phyloP scores from a whole-genome alignment of 2,888 invertebrate genomes.

The Mythimna impura region DNA sequence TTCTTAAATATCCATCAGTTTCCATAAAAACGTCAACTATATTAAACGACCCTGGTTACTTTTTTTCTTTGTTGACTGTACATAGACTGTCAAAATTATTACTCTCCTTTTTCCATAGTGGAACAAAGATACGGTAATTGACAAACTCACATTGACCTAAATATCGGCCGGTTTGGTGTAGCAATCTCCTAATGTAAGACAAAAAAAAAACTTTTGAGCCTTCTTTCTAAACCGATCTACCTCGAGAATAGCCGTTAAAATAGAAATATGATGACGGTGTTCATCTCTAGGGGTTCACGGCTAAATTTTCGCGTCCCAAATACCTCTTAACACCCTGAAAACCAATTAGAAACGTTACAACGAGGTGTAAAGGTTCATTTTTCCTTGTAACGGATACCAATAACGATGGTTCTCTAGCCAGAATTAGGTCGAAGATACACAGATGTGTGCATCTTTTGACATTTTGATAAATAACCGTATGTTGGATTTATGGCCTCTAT shows the following conservation, averaged over 20 bases:
- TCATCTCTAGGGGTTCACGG: conserved; percentile 70
- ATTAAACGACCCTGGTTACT: too few species aligned
- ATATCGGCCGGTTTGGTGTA: conserved; percentile 6
- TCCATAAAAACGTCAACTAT: too few species aligned
- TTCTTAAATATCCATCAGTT: too few species aligned
- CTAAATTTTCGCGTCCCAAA: conserved; percentile 60
- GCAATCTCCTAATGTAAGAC: conserved; percentile 65
- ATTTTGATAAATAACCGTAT: conserved; percentile 75
- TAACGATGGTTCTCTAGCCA: conserved; percentile 62
- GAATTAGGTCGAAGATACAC: conserved; percentile 76
- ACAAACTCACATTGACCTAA: neutral
- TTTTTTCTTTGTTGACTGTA: neutral
- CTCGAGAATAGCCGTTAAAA: conserved; percentile 70
- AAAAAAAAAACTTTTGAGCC: conserved; percentile 42
- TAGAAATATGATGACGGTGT: conserved; percentile 78
- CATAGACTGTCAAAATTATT: neutral
- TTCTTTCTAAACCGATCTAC: conserved; percentile 52
- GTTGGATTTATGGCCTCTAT: conserved; percentile 72
- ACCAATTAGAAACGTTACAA: conserved; percentile 58
- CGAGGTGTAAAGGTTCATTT: conserved; percentile 46
- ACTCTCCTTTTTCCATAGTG: neutral
- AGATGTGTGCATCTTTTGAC: conserved; percentile 79
- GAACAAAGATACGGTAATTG: neutral
- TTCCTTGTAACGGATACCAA: conserved; percentile 23
- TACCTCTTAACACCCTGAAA: conserved; percentile 39